Percentiles rank a stretch among this genome's conserved stretches.
Evolutionary conservation across 2,797 vertebrate genomes (phyloP).

Genomic region (Prionace glauca): DNA sequence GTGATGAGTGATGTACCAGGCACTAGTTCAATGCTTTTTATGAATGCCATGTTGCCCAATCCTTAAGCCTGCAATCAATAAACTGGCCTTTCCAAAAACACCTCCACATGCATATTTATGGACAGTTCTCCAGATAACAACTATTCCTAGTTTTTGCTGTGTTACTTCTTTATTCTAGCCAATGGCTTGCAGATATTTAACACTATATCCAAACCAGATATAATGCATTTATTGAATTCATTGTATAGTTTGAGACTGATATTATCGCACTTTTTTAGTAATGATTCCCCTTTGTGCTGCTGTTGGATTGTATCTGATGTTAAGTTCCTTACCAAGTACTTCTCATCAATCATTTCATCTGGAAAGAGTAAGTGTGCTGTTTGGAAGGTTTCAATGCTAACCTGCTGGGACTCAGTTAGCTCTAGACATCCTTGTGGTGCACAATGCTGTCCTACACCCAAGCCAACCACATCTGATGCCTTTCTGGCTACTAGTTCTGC

Average conservation of each 20-base stretch:
- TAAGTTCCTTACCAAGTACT: background rate
- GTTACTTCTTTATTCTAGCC: background rate
- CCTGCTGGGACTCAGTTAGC: background rate
- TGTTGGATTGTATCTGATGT: background rate
- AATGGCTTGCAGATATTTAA: background rate
- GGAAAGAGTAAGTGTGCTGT: background rate
- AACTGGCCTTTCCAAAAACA: background rate
- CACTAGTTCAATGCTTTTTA: background rate
- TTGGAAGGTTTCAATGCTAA: background rate
- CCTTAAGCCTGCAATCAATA: background rate
- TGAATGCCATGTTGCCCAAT: background rate
- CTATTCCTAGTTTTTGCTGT: background rate
- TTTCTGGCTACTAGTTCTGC: too few species aligned
- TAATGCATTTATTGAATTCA: background rate
- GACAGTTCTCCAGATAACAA: background rate
- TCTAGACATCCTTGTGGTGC: background rate
- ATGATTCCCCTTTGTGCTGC: background rate
- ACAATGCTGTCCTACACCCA: background rate
- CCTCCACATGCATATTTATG: background rate
- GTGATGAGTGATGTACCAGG: background rate
- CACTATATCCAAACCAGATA: background rate
- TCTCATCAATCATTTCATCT: background rate
- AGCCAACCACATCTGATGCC: background rate
- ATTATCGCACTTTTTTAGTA: background rate
- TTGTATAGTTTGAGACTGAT: background rate